Evolutionary conservation across 2,888 invertebrate species (phyloP).

Genomic region (Trichogramma dendrolimi): DNA sequence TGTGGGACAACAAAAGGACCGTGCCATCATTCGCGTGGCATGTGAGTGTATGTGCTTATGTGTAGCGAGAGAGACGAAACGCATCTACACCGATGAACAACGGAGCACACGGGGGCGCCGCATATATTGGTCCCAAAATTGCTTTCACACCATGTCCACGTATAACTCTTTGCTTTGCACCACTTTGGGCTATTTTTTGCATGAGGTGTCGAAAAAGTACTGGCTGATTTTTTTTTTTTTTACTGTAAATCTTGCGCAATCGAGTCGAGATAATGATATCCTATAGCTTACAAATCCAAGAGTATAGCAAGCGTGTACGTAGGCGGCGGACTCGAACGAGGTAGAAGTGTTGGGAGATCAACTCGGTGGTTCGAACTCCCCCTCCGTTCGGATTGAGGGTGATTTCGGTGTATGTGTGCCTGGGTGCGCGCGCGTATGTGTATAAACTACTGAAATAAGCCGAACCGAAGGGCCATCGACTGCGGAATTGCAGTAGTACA

Average conservation of each 20-base stretch:
- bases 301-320: background rate
- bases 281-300: too few species aligned
- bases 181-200: background rate
- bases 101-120: conserved; percentile 34
- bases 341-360: background rate
- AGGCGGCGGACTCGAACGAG: background rate
- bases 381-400: too few species aligned
- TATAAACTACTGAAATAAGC: too few species aligned
- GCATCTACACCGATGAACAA: conserved; percentile 42
- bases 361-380: too few species aligned
- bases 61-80: conserved; percentile 37
- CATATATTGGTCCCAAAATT: conserved; percentile 36
- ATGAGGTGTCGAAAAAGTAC: background rate
- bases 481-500: too few species aligned
- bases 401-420: too few species aligned
- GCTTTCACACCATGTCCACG: conserved; percentile 26
- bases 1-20: conserved; percentile 49
- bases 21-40: conserved; percentile 29
- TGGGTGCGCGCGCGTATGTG: too few species aligned
- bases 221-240: background rate
- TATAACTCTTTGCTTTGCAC: background rate
- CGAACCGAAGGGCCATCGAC: too few species aligned
- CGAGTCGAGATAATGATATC: background rate
- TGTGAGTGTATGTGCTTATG: too few species aligned
- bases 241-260: conserved; percentile 6